These are phyloP conservation scores for Lerema accius DNA, from an alignment of 1,140 invertebrate genomes.

Conservation along the genomic window DNA sequence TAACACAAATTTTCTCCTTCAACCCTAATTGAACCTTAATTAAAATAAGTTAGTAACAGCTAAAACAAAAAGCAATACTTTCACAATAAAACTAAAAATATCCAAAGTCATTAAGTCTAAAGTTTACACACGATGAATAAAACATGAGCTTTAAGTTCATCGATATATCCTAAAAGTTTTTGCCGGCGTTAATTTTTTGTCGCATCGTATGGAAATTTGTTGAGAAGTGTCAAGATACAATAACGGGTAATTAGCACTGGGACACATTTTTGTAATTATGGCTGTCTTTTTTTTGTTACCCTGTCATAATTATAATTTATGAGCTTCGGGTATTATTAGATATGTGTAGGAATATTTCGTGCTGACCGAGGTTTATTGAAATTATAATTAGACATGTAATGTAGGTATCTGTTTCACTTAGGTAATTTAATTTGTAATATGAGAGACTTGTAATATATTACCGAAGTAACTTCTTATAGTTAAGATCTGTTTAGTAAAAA, in stretches of 20 bases:
- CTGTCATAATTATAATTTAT: slow-evolving; percentile 58
- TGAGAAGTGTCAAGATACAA: slow-evolving; percentile 59
- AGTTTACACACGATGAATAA: slow-evolving; percentile 41
- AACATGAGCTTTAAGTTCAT: slow-evolving; percentile 32
- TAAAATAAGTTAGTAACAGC: slow-evolving; percentile 6
- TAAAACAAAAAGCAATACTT: slow-evolving; percentile 4
- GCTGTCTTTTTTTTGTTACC: slow-evolving; percentile 36
- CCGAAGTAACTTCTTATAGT: too few relatives aligned
- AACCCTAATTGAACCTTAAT: too few relatives aligned
- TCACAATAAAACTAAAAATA: slow-evolving; percentile 15
- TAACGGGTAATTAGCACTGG: slow-evolving; percentile 56
- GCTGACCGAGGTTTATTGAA: too few relatives aligned
- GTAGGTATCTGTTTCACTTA: too few relatives aligned
- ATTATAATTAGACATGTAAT: too few relatives aligned
- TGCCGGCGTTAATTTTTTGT: slow-evolving; percentile 38
- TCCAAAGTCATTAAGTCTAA: slow-evolving; percentile 24
- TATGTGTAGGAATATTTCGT: too few relatives aligned
- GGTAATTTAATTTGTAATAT: too few relatives aligned
- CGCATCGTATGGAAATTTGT: slow-evolving; percentile 38
- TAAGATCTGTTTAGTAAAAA: too few relatives aligned
- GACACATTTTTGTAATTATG: slow-evolving; percentile 59
- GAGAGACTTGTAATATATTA: too few relatives aligned
- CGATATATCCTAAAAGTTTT: slow-evolving; percentile 35
- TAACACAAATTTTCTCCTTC: too few relatives aligned
- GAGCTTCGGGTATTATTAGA: slow-evolving; percentile 8